Base-by-base conservation (phyloP, 2,888 invertebrate species). In the Lasioglossum villosulum region DNA sequence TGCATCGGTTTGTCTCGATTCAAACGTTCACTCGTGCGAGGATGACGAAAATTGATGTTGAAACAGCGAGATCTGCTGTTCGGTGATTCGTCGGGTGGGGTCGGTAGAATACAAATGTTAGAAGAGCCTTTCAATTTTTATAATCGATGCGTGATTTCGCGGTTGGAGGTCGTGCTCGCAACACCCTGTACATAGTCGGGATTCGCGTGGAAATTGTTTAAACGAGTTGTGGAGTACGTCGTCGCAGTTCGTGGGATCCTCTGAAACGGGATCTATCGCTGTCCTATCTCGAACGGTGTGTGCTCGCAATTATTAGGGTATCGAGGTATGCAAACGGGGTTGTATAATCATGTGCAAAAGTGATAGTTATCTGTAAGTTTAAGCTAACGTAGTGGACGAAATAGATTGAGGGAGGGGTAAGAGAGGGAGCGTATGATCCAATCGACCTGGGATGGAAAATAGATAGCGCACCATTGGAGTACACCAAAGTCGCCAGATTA, bases 291-390 rank as follows among this genome's bases (percentile, higher is more conserved):
- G 56, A 4, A 12, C 10, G 52, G 52, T 2, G 52, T 12, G 56
- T 56, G 10, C 56, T 56, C n/a, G 56, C 56, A 56, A 56, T n/a
- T n/a, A 34, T n/a, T 56, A 56, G 1, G 56, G n/a, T 56, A n/a
- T n/a, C 56, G 34, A 37, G 30, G 27, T 30, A 19, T 3, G 8
- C 52, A 45, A 45, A 48, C 5, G 12, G 37, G 14, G 16, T 48
- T 56, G 34, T 34, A 12, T 4, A 23, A 70, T 34, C 6, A 30
- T 39, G 42, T 48, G 56, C 39, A 71, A 45, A 73, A n/a, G 70
- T 48, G 66, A 73, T 73, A 82, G 39, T 27, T 30, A 66, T 16
- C 12, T 39, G 12, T 75, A 12, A 27, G n/a, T 68, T 39, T 39
- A 2, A 19, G 2, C 19, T 48, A 30, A 0, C 3, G 23, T 37